Base-by-base conservation (phyloP, 2,113 vertebrate species). In the Lepisosteus osseus region DNA sequence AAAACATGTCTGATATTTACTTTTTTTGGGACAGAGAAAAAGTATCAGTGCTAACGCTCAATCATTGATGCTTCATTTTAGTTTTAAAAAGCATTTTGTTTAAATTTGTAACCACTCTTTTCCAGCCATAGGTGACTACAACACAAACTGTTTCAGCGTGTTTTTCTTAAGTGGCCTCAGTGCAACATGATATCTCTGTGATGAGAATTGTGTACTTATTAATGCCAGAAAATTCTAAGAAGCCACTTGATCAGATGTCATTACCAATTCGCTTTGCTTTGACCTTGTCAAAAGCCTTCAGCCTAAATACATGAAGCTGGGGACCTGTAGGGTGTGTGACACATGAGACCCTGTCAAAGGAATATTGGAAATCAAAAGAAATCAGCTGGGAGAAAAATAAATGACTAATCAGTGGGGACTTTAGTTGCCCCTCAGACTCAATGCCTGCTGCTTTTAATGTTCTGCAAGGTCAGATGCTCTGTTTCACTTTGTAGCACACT, bases 211-310 rank as follows among this genome's bases (percentile, higher is more conserved):
- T 29, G 29, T 9, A 5, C 47, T 51, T 51, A 51, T 51, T 51
- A 51, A 51, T 5, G 47, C 47, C 47, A 51, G 5, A 5, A 51
- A 72, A 85, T 86, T 79, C 83, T 89, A 91, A 91, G 89, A 88
- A 88, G 87, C 86, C 83, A 86, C 90, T 82, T 85, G 83, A 87
- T 92, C 88, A 89, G 88, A 87, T 90, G 90, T 90, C 87, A 85
- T 79, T 75, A 78, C 80, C 70, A 87, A 90, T 87, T 90, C 90
- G 88, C 88, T 3, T 62, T 75, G 85, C 68, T 78, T 40, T 56
- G 43, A 77, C 83, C 84, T 82, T 78, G 80, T 67, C 76, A 86
- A 90, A 83, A 82, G 86, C 83, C 86, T 85, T 91, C 88, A 86
- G 83, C 74, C 84, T 88, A 89, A 92, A 92, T 92, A 92, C 91